A percentile compares a stretch with the other conserved stretches of the same genome.
These are phyloP conservation scores for Microctonus brassicae DNA, from an alignment of 2,888 invertebrate species.

Conservation along the genomic window DNA sequence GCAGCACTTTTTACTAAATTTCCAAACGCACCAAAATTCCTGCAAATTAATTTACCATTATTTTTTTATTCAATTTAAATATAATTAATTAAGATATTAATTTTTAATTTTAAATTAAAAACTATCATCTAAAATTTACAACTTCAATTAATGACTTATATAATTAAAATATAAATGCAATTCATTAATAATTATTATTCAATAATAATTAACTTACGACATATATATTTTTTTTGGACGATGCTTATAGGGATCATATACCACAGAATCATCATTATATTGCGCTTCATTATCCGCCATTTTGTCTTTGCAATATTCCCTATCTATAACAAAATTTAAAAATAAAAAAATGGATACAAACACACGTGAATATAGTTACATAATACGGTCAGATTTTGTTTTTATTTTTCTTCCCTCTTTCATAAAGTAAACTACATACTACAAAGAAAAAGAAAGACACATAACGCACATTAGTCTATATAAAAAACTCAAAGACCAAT, in stretches of 20 bases:
- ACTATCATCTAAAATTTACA: no score
- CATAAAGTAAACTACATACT: background rate
- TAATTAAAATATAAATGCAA: no score
- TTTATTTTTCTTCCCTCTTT: background rate
- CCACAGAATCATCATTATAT: slow-evolving; percentile 27
- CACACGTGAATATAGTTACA: background rate
- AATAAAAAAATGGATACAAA: background rate
- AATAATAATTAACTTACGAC: slow-evolving; percentile 44
- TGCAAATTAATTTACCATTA: slow-evolving; percentile 31
- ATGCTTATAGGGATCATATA: slow-evolving; percentile 49
- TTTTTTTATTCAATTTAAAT: no score
- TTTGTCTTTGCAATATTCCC: background rate
- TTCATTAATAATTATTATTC: background rate
- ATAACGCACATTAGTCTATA: background rate
- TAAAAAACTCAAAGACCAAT: background rate
- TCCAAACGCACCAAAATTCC: slow-evolving; percentile 49
- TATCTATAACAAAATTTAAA: background rate
- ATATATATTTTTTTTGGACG: slow-evolving; percentile 42
- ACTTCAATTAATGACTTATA: no score
- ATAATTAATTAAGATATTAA: no score
- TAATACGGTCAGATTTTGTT: slow-evolving; percentile 6
- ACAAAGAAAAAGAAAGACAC: background rate
- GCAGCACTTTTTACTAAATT: slow-evolving; percentile 54
- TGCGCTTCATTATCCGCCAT: background rate
- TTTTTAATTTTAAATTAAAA: no score